Evolutionary conservation across 1,140 invertebrate species (phyloP), one percentile per base, ranked within the genome.

Genomic region (Ceratosolen solmsi): DNA sequence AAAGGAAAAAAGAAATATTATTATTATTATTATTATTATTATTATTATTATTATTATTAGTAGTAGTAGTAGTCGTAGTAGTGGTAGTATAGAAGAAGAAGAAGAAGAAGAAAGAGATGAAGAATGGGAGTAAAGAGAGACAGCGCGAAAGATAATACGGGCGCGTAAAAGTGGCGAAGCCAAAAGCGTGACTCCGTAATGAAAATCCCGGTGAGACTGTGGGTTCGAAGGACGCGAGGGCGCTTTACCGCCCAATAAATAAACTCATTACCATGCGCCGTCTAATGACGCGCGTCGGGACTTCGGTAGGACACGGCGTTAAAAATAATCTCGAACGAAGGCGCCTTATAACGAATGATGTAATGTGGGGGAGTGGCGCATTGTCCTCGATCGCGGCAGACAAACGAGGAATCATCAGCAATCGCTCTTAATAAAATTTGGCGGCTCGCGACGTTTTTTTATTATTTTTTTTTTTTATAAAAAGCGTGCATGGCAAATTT

Each of bases 401-500:
- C 80, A 77, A 82, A 82, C 60, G 74, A 71, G 80, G 63, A 70
- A 76, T 70, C 33, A 68, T n/a, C n/a, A 54, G 17, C 54, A 22
- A n/a, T 72, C 7, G n/a, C n/a, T 80, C 70, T 72, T 73, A 38
- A 60, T 73, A 73, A 80, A 72, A 9, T 80, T 71, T 46, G 33
- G 49, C 49, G 38, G 51, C 33, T n/a, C 38, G 68, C 33, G 25
- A 1, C 33, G 77, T 22, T 15, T 15, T 9, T 13, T 15, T 36
- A 63, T 33, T 76, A 46, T 7, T 13, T 46, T 13, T 46, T 13
- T 46, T 13, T 46, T 46, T 46, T 54, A 76, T 46, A 77, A 65
- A 56, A 36, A 33, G 54, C 49, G 41, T 41, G 13, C 11, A 38
- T 68, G 51, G 68, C 41, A 83, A 86, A 88, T 89, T 87, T 91